Conservation (phyloP, 2,113 vertebrate species). For the Peromyscus polionotus region DNA sequence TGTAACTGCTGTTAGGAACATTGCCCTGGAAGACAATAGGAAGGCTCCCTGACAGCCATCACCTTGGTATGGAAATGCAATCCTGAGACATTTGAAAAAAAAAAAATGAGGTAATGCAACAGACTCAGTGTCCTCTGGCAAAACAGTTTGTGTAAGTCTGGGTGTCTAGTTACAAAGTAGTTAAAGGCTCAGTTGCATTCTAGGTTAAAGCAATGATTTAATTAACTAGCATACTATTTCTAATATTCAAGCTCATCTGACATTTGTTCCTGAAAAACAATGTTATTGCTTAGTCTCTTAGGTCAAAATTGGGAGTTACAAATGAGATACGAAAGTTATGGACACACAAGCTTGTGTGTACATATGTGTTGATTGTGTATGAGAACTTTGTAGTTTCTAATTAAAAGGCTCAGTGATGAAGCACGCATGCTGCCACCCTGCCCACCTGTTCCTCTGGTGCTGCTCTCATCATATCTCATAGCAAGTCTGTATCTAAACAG, state of each 20-base stretch:
- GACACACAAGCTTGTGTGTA: neutral
- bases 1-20: neutral
- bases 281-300: neutral
- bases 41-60: neutral
- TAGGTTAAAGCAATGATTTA: constrained; percentile 63
- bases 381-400: constrained; percentile 7
- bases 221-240: constrained; percentile 6
- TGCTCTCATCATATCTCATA: neutral
- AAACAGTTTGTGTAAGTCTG: neutral
- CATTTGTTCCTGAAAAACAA: constrained; percentile 15
- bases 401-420: neutral
- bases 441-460: neutral
- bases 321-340: neutral
- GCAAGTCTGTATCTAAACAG: neutral
- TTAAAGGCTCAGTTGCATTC: constrained; percentile 28
- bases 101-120: neutral
- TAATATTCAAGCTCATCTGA: neutral
- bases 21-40: constrained; percentile 23
- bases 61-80: neutral
- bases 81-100: constrained; percentile 2
- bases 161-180: constrained; percentile 34
- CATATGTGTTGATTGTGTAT: neutral
- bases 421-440: fast-evolving
- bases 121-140: constrained; percentile 39
- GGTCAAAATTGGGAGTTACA: neutral